Conservation (phyloP, 2,113 vertebrate species). For the Microcebus lehilahytsara region DNA sequence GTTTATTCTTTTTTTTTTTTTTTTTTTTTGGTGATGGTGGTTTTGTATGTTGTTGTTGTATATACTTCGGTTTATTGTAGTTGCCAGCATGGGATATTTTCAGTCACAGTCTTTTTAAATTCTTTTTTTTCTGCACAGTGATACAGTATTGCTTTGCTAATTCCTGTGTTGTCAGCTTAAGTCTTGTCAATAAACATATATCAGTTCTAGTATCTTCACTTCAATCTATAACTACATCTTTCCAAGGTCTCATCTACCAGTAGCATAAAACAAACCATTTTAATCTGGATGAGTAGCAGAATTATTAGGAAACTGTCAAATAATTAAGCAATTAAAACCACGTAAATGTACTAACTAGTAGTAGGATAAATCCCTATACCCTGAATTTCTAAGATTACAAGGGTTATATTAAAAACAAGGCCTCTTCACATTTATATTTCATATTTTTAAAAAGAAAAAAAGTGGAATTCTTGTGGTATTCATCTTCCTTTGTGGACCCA, state of each 20-base stretch:
- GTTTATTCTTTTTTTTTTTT: not conserved
- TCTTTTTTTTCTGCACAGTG: not conserved
- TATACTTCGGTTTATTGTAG: not conserved
- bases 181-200: not conserved
- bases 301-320: not conserved
- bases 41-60: not conserved
- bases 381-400: slow-evolving; percentile 8
- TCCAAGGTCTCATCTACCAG: not conserved
- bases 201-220: not conserved
- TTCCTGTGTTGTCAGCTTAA: not conserved
- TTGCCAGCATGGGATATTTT: not conserved
- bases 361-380: not conserved
- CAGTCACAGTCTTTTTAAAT: not conserved
- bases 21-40: too few relatives aligned
- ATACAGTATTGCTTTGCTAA: not conserved
- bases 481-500: not conserved
- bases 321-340: not conserved
- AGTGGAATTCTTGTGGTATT: not conserved
- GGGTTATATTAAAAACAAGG: not conserved
- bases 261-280: not conserved
- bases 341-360: not conserved
- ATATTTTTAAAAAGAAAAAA: slow-evolving; percentile 27
- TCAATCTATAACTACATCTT: not conserved
- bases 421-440: not conserved
- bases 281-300: not conserved